Base-by-base conservation (phyloP, 2,113 vertebrate species). In the Rhinoptilus africanus region DNA sequence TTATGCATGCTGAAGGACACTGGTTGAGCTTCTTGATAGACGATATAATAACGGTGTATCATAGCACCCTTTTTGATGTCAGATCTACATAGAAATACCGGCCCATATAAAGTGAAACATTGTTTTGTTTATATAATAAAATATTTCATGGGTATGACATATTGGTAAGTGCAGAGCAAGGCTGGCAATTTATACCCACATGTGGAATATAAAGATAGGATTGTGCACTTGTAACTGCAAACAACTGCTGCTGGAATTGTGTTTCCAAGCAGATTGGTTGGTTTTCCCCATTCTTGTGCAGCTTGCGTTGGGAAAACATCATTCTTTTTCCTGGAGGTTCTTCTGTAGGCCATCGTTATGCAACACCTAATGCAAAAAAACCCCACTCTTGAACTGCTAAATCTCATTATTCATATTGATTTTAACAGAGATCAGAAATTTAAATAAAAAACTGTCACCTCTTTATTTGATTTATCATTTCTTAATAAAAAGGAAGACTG, bases 51-150 rank as follows among this genome's bases (percentile, higher is more conserved):
- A 68, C 3, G 9, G 66, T 32, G 35, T 64, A 92, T 28, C 64
- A 21, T 41, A 71, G 79, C 35, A 89, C 66, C 47, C 54, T 34
- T 95, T 92, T 77, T 68, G 72, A 88, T 96, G 86, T 86, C 79
- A 75, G 85, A 89, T 90, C 73, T 87, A 66, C 67, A 77, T 54
- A 73, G 74, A 96, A 93, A 94, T 95, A 91, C 85, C 53, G 37
- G 64, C 89, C 89, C 51, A 59, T 94, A 92, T 68, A 74, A 90
- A 89, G 63, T 96, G 85, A 97, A 96, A 95, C 89, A 93, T 92
- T 34, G 64, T 77, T 95, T 96, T 93, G 84, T 96, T 97, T 95
- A 77, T 92, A 80, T 88, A 96, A 93, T 97, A 95, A 97, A 97
- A 83, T 97, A 94, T 96, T 97, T 97, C 96, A 92, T 43, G 81